Evolutionary conservation across 2,113 vertebrate genomes (phyloP), one percentile per base, ranked within the genome.

Genomic region (Cygnus buccinator): DNA sequence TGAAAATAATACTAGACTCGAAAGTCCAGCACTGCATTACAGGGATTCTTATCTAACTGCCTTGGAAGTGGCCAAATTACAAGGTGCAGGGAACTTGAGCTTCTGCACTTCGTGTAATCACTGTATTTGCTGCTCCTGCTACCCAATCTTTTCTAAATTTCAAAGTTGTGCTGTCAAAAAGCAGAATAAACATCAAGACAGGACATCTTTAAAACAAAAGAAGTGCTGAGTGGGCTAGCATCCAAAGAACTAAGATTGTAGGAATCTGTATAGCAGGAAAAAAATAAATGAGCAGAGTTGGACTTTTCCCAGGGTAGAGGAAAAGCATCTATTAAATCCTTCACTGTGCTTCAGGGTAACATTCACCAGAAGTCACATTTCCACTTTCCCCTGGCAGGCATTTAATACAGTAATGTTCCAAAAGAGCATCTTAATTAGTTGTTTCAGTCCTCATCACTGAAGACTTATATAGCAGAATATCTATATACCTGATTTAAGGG

Each of bases 1-100:
- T 11, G 91, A 93, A 93, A 94, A 50, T n/a, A 59, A 87, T 44
- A 74, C 33, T 83, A 18, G 43, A 58, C 62, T 91, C 41, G n/a
- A 20, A 75, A 65, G 35, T 78, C 74, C 66, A 75, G 43, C n/a
- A 33, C 18, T 46, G 46, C 43, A 35, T 90, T 87, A 57, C 87
- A 74, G 44, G 28, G 17, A 26, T 88, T 85, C 82, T 71, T 85
- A 67, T 35, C 52, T 85, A 90, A 35, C 48, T 76, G 10, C 46
- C n/a, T 80, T 80, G 87, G 52, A 96, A 94, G 92, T 63, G 55
- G n/a, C n/a, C 71, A 94, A 74, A 95, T 94, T 87, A 89, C 37
- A 85, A 67, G 55, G 63, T 79, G 41, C 71, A 63, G 33, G 16
- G 25, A 80, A 67, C 41, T 80, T 91, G 59, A 87, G 65, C 44